Evolutionary conservation across 2,888 invertebrate genomes (phyloP), one percentile per base, ranked within the genome.

Genomic region (Catonia carolina): DNA sequence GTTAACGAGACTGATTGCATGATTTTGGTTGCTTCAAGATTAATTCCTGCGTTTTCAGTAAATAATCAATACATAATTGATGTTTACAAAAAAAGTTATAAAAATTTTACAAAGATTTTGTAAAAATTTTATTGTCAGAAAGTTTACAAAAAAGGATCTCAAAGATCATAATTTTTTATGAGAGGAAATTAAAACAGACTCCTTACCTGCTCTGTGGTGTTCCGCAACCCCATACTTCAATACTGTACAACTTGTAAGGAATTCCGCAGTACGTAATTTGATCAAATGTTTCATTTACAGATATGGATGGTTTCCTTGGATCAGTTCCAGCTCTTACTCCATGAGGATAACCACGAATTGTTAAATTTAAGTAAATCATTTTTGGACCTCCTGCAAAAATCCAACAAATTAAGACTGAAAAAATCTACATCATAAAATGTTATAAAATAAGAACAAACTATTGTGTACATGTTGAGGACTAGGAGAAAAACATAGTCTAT

Each of bases 201-300:
- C n/a, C 82, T 80, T 66, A 85, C 78, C 74, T 82, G 74, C 73
- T 72, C 63, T 75, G 72, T 10, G 68, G 66, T 70, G 89, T 87
- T 1, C 91, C 91, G 70, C 92, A 92, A 31, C 91, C 91, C 90
- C 91, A 92, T 20, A 86, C 88, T 78, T 86, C 74, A 22, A 78
- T 61, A 17, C 70, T 73, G 8, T 70, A 66, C 41, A 78, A 68
- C 14, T 70, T 70, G 65, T 76, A 77, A 6, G 78, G 78, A 48
- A 77, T 76, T 5, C 71, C 72, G 54, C 56, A 62, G 48, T 62
- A 64, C 17, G 48, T 58, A 17, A 63, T 56, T 58, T 79, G 77
- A 68, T 86, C 84, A 72, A 91, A 89, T 65, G 84, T 85, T 55
- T 82, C 84, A 65, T 88, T 83, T 15, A 95, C 77, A 54, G 78